phyloP scores from a whole-genome alignment of 2,113 vertebrate genomes.

The Pontoporia blainvillei region DNA sequence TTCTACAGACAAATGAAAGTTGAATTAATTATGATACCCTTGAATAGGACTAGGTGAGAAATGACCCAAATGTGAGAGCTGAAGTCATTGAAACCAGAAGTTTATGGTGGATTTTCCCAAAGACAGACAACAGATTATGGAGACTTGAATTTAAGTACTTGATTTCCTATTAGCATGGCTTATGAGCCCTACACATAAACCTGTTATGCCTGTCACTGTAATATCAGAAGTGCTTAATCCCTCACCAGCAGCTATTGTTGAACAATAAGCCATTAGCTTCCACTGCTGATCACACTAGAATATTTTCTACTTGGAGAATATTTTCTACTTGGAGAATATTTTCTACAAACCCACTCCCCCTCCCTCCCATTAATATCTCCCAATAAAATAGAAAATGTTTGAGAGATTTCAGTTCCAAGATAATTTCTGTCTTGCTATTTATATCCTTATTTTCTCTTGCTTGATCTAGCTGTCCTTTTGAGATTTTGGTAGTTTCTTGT shows the following conservation, averaged over 20 bases:
- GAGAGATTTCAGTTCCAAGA: not conserved
- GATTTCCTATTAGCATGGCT: not conserved
- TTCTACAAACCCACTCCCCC: not conserved
- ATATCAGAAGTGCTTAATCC: not conserved
- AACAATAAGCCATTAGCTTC: not conserved
- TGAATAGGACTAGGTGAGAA: not conserved
- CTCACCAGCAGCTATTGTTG: not conserved
- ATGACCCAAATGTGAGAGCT: not conserved
- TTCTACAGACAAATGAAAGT: not conserved
- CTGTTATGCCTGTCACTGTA: not conserved
- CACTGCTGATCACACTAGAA: not conserved
- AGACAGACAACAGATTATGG: not conserved
- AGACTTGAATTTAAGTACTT: not conserved
- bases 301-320: not conserved
- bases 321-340: not conserved
- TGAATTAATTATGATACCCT: slow-evolving; percentile 4
- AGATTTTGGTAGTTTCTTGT: not conserved
- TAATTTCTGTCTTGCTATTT: not conserved
- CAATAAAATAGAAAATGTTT: not conserved
- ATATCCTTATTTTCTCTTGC: not conserved
- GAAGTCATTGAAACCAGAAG: not conserved
- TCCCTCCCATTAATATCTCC: not conserved
- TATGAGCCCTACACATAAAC: not conserved
- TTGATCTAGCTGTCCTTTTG: not conserved
- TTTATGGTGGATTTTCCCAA: not conserved